These are phyloP conservation scores for Mesembrinibis cayennensis DNA, from an alignment of 2,113 vertebrate species.

Conservation along the genomic window DNA sequence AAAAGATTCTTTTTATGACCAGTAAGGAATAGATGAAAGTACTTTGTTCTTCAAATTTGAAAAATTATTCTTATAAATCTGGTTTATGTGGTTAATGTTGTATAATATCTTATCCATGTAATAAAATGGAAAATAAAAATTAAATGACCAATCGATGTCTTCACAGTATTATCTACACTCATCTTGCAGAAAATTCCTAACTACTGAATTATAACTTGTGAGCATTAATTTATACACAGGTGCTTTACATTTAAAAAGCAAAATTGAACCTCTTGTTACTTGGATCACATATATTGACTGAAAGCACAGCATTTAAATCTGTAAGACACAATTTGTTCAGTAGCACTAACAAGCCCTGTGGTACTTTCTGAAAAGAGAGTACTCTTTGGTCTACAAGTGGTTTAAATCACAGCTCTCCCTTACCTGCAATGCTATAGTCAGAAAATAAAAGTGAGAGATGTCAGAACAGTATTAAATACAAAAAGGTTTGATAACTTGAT, in stretches of 20 bases:
- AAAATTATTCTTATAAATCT: not conserved
- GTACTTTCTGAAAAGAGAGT: not conserved
- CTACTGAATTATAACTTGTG: not conserved
- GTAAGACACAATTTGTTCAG: not conserved
- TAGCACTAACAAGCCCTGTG: not conserved
- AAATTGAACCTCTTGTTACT: not conserved
- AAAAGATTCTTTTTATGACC: not conserved
- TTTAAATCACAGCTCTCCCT: not conserved
- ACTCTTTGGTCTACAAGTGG: not conserved
- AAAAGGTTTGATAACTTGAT: not conserved
- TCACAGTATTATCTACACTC: not conserved
- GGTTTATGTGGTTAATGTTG: not conserved
- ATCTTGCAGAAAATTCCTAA: not conserved
- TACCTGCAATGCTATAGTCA: not conserved
- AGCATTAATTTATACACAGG: not conserved
- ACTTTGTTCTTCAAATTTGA: not conserved
- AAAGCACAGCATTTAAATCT: not conserved
- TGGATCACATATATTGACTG: not conserved
- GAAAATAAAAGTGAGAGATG: not conserved
- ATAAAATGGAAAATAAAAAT: not conserved
- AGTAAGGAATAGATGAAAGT: not conserved
- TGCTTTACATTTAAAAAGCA: not conserved
- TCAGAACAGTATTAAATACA: not conserved
- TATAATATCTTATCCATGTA: not conserved
- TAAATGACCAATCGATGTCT: not conserved